phyloP scores from a whole-genome alignment of 2,113 vertebrate species.

The Cheilinus undulatus region DNA sequence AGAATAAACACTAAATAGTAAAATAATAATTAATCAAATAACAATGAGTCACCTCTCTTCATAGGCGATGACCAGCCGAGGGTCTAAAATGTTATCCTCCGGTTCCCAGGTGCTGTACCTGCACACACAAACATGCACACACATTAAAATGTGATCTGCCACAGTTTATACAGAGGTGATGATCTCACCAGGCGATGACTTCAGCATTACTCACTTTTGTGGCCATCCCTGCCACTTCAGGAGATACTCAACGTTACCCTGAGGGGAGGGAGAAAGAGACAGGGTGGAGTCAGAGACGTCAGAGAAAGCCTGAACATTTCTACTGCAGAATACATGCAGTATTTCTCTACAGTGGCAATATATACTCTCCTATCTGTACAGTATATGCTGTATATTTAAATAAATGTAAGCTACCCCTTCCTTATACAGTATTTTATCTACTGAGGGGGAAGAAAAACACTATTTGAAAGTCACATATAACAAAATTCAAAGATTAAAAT shows the following conservation, averaged over 20 bases:
- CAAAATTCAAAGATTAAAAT: too few relatives aligned
- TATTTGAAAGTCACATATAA: too few relatives aligned
- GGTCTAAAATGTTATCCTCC: conserved; percentile 98
- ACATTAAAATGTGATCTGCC: too few relatives aligned
- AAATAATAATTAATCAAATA: conserved; percentile 5
- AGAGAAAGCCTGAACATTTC: too few relatives aligned
- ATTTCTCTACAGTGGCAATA: too few relatives aligned
- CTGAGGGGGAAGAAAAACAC: too few relatives aligned
- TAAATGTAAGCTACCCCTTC: too few relatives aligned
- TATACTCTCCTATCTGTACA: too few relatives aligned
- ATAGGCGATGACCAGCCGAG: conserved; percentile 96
- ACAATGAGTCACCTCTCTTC: conserved; percentile 93
- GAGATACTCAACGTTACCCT: conserved; percentile 98
- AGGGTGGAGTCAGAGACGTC: not conserved
- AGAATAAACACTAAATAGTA: too few relatives aligned
- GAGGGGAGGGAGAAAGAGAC: conserved; percentile 55
- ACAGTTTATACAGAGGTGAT: conserved; percentile 24
- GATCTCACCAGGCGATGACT: conserved; percentile 68
- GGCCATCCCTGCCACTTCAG: conserved; percentile 99
- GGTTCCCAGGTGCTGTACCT: conserved; percentile 99
- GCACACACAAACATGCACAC: conserved; percentile 46
- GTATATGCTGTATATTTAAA: too few relatives aligned
- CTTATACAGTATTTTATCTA: too few relatives aligned
- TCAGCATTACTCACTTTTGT: conserved; percentile 91
- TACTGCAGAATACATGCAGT: too few relatives aligned